phyloP scores from a whole-genome alignment of 2,113 vertebrate species.

The Crypturellus undulatus region DNA sequence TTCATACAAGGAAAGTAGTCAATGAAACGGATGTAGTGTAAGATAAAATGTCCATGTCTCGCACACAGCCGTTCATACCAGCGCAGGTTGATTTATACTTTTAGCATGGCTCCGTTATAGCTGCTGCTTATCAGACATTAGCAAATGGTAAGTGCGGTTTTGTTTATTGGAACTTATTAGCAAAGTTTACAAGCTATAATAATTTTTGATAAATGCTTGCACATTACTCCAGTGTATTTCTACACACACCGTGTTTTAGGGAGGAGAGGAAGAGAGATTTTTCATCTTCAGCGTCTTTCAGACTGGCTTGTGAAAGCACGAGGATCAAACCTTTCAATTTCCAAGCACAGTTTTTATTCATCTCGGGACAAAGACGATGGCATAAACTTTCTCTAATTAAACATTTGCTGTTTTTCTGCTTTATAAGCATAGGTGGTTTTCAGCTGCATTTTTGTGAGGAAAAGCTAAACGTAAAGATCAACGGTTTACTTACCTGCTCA shows the following conservation, averaged over 20 bases:
- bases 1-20: background rate
- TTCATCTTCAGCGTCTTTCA: background rate
- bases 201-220: constrained; percentile 13
- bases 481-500: accelerated
- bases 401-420: background rate
- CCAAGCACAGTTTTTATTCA: background rate
- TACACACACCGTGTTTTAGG: background rate
- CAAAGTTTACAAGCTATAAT: constrained; percentile 31
- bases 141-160: constrained; percentile 37
- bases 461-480: background rate
- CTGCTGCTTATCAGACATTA: constrained; percentile 41
- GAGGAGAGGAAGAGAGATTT: background rate
- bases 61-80: background rate
- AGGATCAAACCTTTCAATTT: constrained; percentile 11
- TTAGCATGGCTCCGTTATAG: constrained; percentile 22
- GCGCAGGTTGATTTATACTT: background rate
- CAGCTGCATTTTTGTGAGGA: background rate
- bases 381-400: background rate
- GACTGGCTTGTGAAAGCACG: background rate
- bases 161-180: constrained; percentile 55
- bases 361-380: background rate
- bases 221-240: background rate
- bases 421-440: background rate
- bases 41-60: background rate
- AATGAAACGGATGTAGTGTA: background rate